Evolutionary conservation across 2,888 invertebrate genomes (phyloP).

Genomic region (Eristalinus aeneus): DNA sequence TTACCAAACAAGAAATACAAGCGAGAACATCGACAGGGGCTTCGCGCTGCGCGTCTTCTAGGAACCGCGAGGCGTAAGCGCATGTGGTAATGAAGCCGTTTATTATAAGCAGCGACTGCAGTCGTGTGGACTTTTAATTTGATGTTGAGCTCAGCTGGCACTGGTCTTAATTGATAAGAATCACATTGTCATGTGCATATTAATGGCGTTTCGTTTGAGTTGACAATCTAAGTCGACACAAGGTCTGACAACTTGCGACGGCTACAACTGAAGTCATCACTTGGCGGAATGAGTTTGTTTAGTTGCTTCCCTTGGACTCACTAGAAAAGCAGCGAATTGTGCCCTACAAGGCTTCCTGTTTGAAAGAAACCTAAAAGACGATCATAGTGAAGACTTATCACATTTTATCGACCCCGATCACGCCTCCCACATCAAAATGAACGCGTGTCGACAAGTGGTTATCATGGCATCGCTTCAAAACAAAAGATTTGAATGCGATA

Average conservation of each 20-base stretch:
- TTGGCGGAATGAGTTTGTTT: background rate
- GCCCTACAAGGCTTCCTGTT: background rate
- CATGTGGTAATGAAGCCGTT: constrained; percentile 11
- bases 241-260: background rate
- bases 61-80: background rate
- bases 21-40: background rate
- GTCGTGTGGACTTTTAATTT: constrained; percentile 21
- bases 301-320: too few relatives aligned
- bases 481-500: background rate
- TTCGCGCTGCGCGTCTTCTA: background rate
- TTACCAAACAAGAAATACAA: constrained; percentile 4
- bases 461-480: background rate
- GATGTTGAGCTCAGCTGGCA: constrained; percentile 8
- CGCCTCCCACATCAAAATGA: background rate
- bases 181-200: background rate
- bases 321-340: too few relatives aligned
- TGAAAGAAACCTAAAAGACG: too few relatives aligned
- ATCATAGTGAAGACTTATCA: background rate
- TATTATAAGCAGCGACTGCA: background rate
- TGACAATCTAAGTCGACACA: background rate
- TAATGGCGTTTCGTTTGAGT: background rate
- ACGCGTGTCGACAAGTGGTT: background rate
- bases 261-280: background rate
- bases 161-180: constrained; percentile 20
- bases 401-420: background rate